Percentiles rank a stretch among this genome's conserved stretches.
These are phyloP conservation scores for Akabosia matsudoensis DNA, from an alignment of 1,140 invertebrate genomes.

Conservation along the genomic window DNA sequence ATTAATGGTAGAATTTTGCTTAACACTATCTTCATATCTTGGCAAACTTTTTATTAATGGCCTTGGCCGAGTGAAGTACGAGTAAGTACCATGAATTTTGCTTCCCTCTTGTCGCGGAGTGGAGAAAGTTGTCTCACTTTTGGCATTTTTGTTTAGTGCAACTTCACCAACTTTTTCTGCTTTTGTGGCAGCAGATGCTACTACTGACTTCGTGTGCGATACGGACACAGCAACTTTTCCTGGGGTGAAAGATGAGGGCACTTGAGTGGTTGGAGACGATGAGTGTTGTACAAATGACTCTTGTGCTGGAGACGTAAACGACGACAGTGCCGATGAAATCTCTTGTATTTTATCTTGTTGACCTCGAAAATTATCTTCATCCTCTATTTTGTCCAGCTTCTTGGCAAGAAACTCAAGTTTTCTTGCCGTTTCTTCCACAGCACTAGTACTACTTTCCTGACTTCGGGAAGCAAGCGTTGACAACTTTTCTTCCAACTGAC, in stretches of 20 bases:
- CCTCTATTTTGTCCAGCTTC: neutral
- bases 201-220: neutral
- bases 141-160: neutral
- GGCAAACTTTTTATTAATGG: constrained; percentile 12
- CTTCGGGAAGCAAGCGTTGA: neutral
- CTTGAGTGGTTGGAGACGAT: neutral
- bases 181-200: neutral
- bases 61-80: neutral
- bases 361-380: neutral
- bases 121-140: neutral
- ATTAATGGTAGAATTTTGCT: neutral
- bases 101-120: neutral
- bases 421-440: neutral
- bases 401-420: neutral
- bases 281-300: neutral
- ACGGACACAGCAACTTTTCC: neutral
- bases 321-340: neutral
- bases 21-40: neutral
- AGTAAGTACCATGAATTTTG: neutral
- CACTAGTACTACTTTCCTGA: neutral
- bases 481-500: neutral
- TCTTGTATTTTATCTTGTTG: neutral
- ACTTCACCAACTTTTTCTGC: neutral
- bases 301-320: neutral
- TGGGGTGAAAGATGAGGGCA: neutral